A percentile compares a stretch with the other conserved stretches of the same genome.
Evolutionary conservation across 1,140 invertebrate genomes (phyloP).

Genomic region (Scaptomyza pallida): DNA sequence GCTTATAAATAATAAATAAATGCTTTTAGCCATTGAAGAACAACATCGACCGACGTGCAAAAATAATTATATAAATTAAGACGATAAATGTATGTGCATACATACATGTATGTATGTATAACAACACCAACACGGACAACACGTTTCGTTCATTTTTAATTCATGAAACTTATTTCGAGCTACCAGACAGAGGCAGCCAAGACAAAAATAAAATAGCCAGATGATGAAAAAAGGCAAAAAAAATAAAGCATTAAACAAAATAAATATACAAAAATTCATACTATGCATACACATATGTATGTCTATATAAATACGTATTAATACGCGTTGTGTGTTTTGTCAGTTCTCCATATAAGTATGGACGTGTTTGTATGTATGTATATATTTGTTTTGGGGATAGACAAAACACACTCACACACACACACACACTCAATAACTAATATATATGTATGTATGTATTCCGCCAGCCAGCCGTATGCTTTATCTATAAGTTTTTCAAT

Average conservation of each 20-base stretch:
- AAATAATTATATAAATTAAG: conserved; percentile 22
- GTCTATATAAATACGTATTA: conserved; percentile 18
- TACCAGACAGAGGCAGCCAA: conserved; percentile 20
- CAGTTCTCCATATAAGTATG: not conserved
- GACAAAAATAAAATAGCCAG: conserved; percentile 55
- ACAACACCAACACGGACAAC: conserved; percentile 40
- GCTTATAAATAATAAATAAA: conserved; percentile 16
- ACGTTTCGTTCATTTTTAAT: conserved; percentile 78
- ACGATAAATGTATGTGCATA: conserved; percentile 5
- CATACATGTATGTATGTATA: conserved; percentile 27
- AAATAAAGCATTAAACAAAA: conserved; percentile 9
- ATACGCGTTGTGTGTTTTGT: conserved; percentile 36
- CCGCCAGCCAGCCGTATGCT: conserved; percentile 3
- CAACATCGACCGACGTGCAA: conserved; percentile 1
- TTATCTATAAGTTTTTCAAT: conserved; percentile 44
- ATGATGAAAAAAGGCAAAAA: conserved; percentile 29
- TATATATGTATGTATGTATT: conserved; percentile 29
- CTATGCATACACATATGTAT: conserved; percentile 4
- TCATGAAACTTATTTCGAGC: conserved; percentile 73
- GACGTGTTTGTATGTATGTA: conserved; percentile 6
- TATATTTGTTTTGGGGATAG: conserved; percentile 3
- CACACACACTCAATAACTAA: conserved; percentile 46
- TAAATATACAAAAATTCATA: conserved; percentile 7
- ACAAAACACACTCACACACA: not conserved
- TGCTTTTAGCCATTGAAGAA: not conserved